Base-by-base conservation (phyloP, 2,888 invertebrate genomes). In the Scaptomyza reducta region DNA sequence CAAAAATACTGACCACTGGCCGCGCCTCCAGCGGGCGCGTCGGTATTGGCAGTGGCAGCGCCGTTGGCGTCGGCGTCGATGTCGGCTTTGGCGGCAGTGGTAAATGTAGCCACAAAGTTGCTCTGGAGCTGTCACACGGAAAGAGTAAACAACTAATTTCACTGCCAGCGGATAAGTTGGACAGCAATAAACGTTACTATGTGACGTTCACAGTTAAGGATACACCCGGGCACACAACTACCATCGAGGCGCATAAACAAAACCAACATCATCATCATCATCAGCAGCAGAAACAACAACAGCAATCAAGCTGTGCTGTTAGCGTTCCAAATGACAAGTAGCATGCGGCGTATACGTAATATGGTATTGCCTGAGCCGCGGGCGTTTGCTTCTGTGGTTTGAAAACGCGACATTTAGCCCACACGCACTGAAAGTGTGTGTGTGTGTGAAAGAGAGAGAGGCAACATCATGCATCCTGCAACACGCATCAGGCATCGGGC, bases 121-220 rank as follows among this genome's bases (percentile, higher is more conserved):
- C 95, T 45, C 93, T 97, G 73, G 97, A 97, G 91, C 94, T 97
- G 56, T 96, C 95, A 57, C 96, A 97, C 84, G 97, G 97, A 42
- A 94, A 95, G 58, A 96, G 96, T 89, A 96, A 96, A 89, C 96
- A 97, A 91, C 93, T 97, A 75, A 97, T 97, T 89, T 95, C 97
- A 83, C 93, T 97, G 91, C 97, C 97, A 55, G 95, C 97, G 18
- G 96, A 97, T 88, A 95, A 94, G 90, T 92, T 97, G 84, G 97
- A 97, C 91, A 96, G 96, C 89, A 96, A 96, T 90, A 97, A 97
- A 92, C 94, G 96, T 89, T 98, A 97, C 92, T 97, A 97, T 91
- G 97, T 98, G 65, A 97, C 97, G 51, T 97, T 98, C 90, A 97
- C 97, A 31, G 97, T 98, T 4, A 96, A 96, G 91, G 96, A 96